Percentiles rank a stretch among this genome's conserved stretches.
Conservation (phyloP, 2,113 vertebrate species). For the Toxotes jaculatrix region DNA sequence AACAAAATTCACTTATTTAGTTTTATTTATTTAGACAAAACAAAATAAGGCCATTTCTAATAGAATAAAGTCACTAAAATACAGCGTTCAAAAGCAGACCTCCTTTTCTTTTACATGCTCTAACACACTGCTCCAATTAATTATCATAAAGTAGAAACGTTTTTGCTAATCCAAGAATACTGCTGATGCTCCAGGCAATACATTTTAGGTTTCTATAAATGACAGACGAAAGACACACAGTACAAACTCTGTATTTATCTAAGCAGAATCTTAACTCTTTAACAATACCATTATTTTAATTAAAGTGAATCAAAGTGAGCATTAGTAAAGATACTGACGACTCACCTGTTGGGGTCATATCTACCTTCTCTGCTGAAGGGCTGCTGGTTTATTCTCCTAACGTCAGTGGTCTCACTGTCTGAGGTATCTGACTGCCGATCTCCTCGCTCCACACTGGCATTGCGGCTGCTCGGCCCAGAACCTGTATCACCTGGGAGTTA, state of each 20-base stretch:
- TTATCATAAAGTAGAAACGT: background rate
- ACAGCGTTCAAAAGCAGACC: background rate
- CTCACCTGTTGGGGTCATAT: constrained; percentile 91
- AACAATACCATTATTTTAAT: background rate
- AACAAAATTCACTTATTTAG: background rate
- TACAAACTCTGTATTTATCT: background rate
- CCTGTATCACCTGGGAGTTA: constrained; percentile 86
- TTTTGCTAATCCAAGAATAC: background rate
- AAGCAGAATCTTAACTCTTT: background rate
- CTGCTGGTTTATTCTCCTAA: constrained; percentile 90
- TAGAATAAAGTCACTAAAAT: background rate
- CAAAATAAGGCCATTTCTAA: background rate
- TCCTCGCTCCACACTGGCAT: constrained; percentile 89
- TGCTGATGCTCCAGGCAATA: background rate
- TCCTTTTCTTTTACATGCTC: background rate
- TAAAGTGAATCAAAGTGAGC: background rate
- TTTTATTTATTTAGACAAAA: background rate
- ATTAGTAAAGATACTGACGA: background rate
- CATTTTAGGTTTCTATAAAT: background rate
- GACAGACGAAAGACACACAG: background rate
- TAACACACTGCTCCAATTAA: background rate
- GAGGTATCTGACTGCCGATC: constrained; percentile 92
- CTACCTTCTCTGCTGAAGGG: constrained; percentile 82
- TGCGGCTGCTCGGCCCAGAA: constrained; percentile 90
- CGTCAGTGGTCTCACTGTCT: constrained; percentile 91